These are phyloP conservation scores for Nanorana parkeri DNA, from an alignment of 2,113 vertebrate species.

Conservation along the genomic window DNA sequence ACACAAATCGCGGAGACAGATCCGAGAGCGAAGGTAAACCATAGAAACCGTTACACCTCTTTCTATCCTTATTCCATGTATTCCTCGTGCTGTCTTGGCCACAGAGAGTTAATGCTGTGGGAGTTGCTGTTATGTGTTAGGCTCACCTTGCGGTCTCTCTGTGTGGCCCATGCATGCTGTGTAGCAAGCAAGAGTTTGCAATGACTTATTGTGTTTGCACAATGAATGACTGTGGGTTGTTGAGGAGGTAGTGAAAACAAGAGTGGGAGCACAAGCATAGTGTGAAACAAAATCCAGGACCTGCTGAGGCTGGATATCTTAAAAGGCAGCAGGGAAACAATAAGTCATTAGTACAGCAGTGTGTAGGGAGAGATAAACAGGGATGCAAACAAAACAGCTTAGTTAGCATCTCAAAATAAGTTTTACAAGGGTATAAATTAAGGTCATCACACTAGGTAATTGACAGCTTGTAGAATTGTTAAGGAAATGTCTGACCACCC, in stretches of 20 bases:
- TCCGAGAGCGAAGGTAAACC: conserved; percentile 76
- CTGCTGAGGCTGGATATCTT: neutral
- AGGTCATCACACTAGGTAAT: neutral
- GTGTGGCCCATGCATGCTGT: conserved; percentile 7
- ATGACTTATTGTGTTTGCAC: conserved; percentile 19
- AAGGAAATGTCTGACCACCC: neutral
- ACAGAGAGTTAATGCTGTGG: neutral
- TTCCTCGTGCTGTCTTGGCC: neutral
- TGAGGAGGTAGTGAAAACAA: conserved; percentile 14
- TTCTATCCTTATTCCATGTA: neutral
- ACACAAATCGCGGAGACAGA: conserved; percentile 89
- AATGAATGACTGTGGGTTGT: conserved; percentile 16
- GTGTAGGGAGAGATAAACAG: neutral
- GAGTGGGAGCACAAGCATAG: conserved; percentile 10
- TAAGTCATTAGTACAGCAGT: conserved; percentile 20
- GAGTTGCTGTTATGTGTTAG: neutral
- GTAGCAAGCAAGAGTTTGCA: neutral
- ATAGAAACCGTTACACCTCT: neutral
- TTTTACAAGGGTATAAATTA: neutral
- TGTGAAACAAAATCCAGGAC: conserved; percentile 18
- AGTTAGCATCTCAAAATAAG: neutral
- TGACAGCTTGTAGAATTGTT: neutral
- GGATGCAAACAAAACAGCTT: neutral
- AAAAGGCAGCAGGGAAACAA: conserved; percentile 2
- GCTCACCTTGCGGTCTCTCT: neutral